phyloP scores from a whole-genome alignment of 2,888 invertebrate genomes.

The Gibbula magus region DNA sequence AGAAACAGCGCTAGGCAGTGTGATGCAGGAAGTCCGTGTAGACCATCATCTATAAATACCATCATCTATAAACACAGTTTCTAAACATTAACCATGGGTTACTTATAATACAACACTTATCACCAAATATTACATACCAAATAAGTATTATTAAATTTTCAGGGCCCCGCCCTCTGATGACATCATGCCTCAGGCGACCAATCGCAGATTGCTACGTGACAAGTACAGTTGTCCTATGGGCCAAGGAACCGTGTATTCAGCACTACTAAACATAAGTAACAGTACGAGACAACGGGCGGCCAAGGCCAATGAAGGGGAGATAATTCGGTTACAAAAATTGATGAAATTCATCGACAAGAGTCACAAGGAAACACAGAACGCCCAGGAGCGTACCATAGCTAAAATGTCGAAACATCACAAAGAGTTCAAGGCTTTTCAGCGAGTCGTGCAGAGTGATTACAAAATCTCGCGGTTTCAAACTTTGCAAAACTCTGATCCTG shows the following conservation, averaged over 20 bases:
- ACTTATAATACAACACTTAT: too few relatives aligned
- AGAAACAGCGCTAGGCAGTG: too few relatives aligned
- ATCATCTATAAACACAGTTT: too few relatives aligned
- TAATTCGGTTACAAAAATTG: neutral
- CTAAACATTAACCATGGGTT: too few relatives aligned
- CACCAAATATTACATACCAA: too few relatives aligned
- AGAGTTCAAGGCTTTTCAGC: slow-evolving; percentile 6
- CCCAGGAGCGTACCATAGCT: neutral
- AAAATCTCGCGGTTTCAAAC: neutral
- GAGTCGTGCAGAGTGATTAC: slow-evolving; percentile 8
- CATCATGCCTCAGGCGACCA: slow-evolving; percentile 18
- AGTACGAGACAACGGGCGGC: neutral
- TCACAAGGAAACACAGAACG: neutral
- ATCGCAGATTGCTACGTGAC: slow-evolving; percentile 11
- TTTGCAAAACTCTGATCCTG: neutral
- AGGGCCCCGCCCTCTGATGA: neutral
- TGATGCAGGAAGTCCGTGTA: too few relatives aligned
- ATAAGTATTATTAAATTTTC: neutral
- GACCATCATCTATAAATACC: too few relatives aligned
- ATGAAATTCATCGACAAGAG: slow-evolving; percentile 7
- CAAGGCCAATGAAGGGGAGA: slow-evolving; percentile 10
- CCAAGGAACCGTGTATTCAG: slow-evolving; percentile 10
- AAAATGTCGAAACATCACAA: neutral
- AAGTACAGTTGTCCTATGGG: slow-evolving; percentile 10
- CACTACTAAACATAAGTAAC: neutral